Base-by-base conservation (phyloP, 2,113 vertebrate species). In the Hydropotes inermis region DNA sequence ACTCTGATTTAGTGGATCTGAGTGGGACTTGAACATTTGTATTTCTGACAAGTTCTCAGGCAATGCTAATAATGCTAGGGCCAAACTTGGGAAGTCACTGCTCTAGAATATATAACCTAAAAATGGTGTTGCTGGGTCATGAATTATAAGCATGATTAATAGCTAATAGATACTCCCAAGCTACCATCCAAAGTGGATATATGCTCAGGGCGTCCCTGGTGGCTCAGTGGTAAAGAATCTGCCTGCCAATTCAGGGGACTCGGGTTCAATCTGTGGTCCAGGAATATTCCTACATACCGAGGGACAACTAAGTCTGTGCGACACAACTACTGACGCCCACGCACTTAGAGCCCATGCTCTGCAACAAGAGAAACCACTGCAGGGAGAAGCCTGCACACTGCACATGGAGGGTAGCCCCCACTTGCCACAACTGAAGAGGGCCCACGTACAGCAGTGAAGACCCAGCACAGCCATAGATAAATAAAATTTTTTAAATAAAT, bases 101-200 rank as follows among this genome's bases (percentile, higher is more conserved):
- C 52, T 58, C 64, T 50, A 58, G 43, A 86, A 23, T 47, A 43
- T 57, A 74, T 19, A 70, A 85, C 61, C 81, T 45, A 55, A 84
- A 92, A 55, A n/a, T n/a, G n/a, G 52, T 93, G 21, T 57, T 86
- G 61, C 74, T 85, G 61, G 52, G 27, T 55, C 28, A 36, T 74
- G 64, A 21, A 16, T 57, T 60, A 30, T n/a, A 87, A 86, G 43
- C 54, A 78, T 92, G 47, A 74, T 55, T 55, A 39, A 86, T 36
- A 50, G 16, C 27, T 58, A 76, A 58, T 57, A n/a, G 36, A 8
- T 9, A 70, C 21, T 50, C 67, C 43, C 23, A 50, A 76, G 23
- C 23, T 86, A 8, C 39, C 43, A 36, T 60, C 33, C 83, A 50
- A 87, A 74, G 39, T 74, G 50, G n/a, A 27, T 36, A 2, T 58